phyloP scores from a whole-genome alignment of 2,797 vertebrate genomes.

The Crenuchus spilurus region DNA sequence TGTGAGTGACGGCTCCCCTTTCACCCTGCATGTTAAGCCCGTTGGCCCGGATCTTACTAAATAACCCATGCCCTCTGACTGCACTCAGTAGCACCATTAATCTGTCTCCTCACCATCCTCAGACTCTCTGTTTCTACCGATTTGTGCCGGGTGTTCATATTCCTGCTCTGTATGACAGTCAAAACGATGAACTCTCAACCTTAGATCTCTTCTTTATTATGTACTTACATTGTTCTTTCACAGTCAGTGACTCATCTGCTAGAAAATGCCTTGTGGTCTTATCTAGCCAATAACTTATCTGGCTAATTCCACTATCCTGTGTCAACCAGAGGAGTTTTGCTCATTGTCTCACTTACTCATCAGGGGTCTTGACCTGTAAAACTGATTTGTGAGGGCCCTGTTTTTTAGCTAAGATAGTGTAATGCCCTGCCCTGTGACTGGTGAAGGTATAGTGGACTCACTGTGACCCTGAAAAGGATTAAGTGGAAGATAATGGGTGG shows the following conservation, averaged over 20 bases:
- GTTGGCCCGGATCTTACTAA: constrained; percentile 38
- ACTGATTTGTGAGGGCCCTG: too few species aligned
- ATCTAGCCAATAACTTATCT: background rate
- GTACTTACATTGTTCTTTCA: background rate
- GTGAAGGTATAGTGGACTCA: too few species aligned
- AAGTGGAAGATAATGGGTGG: too few species aligned
- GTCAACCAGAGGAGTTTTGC: too few species aligned
- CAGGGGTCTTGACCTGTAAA: too few species aligned
- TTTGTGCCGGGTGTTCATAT: constrained; percentile 63
- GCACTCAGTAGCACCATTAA: constrained; percentile 61
- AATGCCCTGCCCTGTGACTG: too few species aligned
- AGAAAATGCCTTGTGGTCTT: background rate
- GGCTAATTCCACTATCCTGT: background rate
- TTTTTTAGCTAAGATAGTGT: too few species aligned
- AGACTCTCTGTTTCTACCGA: constrained; percentile 42
- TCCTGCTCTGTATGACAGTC: constrained; percentile 44
- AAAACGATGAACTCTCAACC: constrained; percentile 22
- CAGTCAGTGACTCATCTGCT: background rate
- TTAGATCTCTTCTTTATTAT: background rate
- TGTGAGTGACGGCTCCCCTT: constrained; percentile 37
- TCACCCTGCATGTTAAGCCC: constrained; percentile 37
- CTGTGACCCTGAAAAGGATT: too few species aligned
- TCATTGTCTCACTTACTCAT: too few species aligned
- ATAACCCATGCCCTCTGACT: constrained; percentile 51
- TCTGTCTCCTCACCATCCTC: constrained; percentile 46